Conservation (phyloP, 2,797 vertebrate species). For the Corythornis leucogaster region DNA sequence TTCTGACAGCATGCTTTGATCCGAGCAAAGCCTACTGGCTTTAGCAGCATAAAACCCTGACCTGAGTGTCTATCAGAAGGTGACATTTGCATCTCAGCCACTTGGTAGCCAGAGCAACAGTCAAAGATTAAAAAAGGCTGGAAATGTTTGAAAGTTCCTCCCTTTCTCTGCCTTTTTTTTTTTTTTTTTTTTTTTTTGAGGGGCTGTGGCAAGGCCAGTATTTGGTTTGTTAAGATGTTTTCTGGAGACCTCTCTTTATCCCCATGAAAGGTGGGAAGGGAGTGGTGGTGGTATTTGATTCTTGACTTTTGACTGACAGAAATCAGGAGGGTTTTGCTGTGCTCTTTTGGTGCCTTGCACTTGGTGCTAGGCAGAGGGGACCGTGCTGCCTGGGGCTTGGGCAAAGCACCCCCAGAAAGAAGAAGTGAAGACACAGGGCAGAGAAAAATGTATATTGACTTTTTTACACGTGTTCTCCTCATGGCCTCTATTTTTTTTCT, state of each 20-base stretch:
- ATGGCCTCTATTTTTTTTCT: background rate
- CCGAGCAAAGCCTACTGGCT: background rate
- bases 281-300: accelerated
- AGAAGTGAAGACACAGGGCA: background rate
- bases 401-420: background rate
- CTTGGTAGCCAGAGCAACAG: background rate
- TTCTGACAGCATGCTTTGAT: background rate
- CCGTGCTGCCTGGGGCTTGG: background rate
- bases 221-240: background rate
- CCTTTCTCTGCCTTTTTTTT: background rate
- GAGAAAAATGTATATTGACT: background rate
- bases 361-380: background rate
- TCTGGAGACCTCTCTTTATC: background rate
- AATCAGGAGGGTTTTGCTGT: background rate
- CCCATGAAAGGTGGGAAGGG: background rate
- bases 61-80: background rate
- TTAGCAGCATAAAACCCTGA: background rate
- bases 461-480: background rate
- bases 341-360: background rate
- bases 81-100: background rate
- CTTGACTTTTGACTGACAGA: background rate
- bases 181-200: background rate
- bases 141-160: background rate
- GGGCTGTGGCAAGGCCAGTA: background rate
- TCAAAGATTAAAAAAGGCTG: background rate